Base-by-base conservation (phyloP, 64 coral and sea anemone genomes). In the Dendronephthya gigantea region DNA sequence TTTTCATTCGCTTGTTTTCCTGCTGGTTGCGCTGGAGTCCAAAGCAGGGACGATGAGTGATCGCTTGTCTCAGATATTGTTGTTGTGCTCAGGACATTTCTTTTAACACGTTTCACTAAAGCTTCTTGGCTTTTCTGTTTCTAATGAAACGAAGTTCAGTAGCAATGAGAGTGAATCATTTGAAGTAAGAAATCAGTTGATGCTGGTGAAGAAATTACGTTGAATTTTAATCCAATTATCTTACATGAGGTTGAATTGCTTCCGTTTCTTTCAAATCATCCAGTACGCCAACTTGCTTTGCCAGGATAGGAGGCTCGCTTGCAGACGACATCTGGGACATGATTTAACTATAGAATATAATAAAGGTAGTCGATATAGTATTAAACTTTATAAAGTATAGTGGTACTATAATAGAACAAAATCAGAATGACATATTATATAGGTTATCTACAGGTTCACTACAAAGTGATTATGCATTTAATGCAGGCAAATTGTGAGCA, bases 311-410 rank as follows among this genome's bases (percentile, higher is more conserved):
- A 36, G 72, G 72, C 37, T 79, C 72, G 36, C 72, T 79, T 12
- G 72, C 72, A 14, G 72, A 79, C 0, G 72, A n/a, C n/a, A n/a
- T 79, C 72, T 79, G 72, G 36, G 72, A 79, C 72, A 79, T 79
- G 0, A 27, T 79, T 19, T 36, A 15, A 1, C 32, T 35, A 62
- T 62, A 62, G 25, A 17, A 22, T n/a, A 23, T 62, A 62, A 62
- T 17, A 2, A 11, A 45, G 4, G 4, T 45, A 45, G 41, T 6
- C 41, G 41, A 45, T 45, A 45, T 45, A 45, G 41, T 45, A 45
- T 6, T 45, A 45, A 45, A 45, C 4, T 6, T 45, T 45, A 45
- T 45, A 45, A 45, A 11, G 11, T 45, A 45, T 4, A 45, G 41
- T 45, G 41, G 4, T 11, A 45, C 11, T 4, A 11, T 45, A 45